Conservation (phyloP, 2,888 invertebrate species). For the Tortricodes alternella region DNA sequence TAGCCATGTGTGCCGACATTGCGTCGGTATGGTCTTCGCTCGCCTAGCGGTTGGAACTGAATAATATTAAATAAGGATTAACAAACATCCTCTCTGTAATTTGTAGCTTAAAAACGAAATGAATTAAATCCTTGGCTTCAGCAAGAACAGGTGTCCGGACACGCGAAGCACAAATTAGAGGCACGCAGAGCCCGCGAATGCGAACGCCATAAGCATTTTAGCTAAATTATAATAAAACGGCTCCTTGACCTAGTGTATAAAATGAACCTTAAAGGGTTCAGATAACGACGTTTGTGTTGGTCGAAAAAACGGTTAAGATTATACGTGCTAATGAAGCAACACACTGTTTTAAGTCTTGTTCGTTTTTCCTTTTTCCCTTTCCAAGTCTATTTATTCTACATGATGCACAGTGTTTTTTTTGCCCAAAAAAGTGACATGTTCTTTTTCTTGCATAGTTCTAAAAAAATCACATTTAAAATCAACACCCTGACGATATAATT, state of each 20-base stretch:
- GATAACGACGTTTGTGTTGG: conserved; percentile 3
- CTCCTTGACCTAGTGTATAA: conserved; percentile 13
- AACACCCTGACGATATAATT: too few relatives aligned
- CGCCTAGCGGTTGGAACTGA: not conserved
- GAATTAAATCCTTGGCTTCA: conserved; percentile 36
- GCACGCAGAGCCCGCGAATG: conserved; percentile 14
- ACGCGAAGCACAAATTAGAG: conserved; percentile 40
- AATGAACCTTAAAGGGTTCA: not conserved
- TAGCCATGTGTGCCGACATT: too few relatives aligned
- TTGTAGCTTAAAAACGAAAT: not conserved
- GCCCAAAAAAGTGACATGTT: too few relatives aligned
- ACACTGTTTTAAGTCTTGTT: not conserved
- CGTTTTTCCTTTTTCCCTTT: not conserved
- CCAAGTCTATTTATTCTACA: not conserved
- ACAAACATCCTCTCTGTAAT: not conserved
- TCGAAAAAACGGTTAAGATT: not conserved
- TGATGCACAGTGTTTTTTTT: too few relatives aligned
- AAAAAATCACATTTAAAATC: too few relatives aligned
- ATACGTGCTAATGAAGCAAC: not conserved
- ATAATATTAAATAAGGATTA: not conserved
- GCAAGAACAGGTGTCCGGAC: conserved; percentile 39
- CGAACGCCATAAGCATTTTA: not conserved
- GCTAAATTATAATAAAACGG: not conserved
- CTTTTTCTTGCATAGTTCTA: too few relatives aligned
- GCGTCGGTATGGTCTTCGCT: not conserved